phyloP scores from a whole-genome alignment of 2,797 vertebrate species.

The Anomalospiza imberbis region DNA sequence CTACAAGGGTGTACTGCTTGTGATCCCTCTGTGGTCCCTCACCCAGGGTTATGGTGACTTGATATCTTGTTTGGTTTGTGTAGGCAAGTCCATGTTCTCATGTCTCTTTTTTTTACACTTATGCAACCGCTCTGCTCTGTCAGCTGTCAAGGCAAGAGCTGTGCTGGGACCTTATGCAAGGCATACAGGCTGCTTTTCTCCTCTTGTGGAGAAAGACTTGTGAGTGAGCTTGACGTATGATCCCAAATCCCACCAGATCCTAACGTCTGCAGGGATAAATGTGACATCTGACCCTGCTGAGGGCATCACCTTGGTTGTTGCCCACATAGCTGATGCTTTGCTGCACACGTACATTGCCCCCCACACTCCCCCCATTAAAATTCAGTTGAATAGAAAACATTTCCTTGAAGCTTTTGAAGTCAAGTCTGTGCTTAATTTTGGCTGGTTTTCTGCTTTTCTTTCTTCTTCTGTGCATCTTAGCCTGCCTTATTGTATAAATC shows the following conservation, averaged over 20 bases:
- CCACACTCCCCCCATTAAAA: background rate
- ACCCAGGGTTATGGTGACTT: background rate
- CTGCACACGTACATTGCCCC: accelerated
- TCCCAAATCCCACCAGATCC: background rate
- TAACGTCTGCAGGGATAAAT: background rate
- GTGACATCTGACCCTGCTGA: background rate
- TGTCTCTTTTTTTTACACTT: background rate
- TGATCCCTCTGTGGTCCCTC: background rate
- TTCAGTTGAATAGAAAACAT: background rate
- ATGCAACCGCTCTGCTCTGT: background rate
- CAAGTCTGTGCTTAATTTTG: background rate
- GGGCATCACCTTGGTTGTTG: background rate
- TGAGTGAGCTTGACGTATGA: background rate
- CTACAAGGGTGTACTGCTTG: background rate
- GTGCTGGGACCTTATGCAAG: background rate
- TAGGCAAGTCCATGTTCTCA: background rate
- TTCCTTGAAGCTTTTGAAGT: background rate
- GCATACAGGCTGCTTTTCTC: background rate
- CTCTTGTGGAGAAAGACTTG: background rate
- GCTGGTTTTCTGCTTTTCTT: background rate
- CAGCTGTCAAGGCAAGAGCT: background rate
- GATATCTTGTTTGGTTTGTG: background rate
- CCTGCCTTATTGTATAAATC: background rate
- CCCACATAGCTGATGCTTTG: background rate
- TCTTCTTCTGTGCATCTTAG: background rate